Evolutionary conservation across 2,113 vertebrate genomes (phyloP), one percentile per base, ranked within the genome.

Genomic region (Mormoops blainvillei): DNA sequence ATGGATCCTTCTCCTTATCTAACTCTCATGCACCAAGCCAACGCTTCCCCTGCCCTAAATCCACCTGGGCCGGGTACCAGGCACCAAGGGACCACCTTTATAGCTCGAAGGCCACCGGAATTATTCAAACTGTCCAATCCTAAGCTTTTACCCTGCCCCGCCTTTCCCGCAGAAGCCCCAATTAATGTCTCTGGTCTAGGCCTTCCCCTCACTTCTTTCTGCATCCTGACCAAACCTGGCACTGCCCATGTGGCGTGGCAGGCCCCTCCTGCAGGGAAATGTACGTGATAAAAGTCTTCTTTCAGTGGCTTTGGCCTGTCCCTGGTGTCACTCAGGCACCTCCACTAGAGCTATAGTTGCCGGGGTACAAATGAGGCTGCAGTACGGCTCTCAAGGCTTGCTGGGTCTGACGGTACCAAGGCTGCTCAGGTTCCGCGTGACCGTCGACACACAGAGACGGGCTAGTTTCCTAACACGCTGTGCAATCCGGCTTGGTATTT

Each of bases 351-450:
- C 1, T 9, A 24, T 7, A 14, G 45, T 6, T 19, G 41, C 7
- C 0, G 12, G 71, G 90, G 58, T 14, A 10, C 70, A 5, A 18
- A 19, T 2, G 14, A 45, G 58, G 14, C 50, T 2, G n/a, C 8
- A 11, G 74, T 3, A 0, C n/a, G 1, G 7, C 43, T 56, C 73
- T 90, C 20, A 1, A n/a, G 71, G 48, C 48, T 7, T 7, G 33
- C 61, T 24, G 33, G 52, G 33, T 41, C 24, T 24, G 38, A 70
- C 31, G 13, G 18, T 1, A 4, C 0, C 12, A 33, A 14, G 15
- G 24, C 54, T 4, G 8, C 20, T 16, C 26, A 7, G 45, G 41
- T 13, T 22, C 90, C 41, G 14, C 0, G 0, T 1, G 0, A 2
- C 1, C 9, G 26, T 18, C 73, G 18, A 2, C 11, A 22, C 50